Evolutionary conservation across 2,113 vertebrate genomes (phyloP), one percentile per base, ranked within the genome.

Genomic region (Illadopsis cleaveri): DNA sequence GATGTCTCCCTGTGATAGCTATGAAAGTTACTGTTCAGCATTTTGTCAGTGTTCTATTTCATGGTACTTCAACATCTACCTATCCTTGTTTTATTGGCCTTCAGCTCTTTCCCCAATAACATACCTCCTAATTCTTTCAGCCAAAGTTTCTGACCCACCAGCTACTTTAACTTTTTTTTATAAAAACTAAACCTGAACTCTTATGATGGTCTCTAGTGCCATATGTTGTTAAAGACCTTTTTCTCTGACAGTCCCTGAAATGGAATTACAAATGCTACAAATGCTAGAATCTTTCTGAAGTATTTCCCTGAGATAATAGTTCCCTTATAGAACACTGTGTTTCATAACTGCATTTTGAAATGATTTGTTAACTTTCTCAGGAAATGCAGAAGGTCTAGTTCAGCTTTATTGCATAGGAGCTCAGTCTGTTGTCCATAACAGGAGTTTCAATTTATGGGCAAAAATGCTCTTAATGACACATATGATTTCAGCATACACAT

Each of bases 401-500:
- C 24, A 86, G 80, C 86, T 96, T 95, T 96, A 97, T 75, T 86
- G 83, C 65, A 90, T 83, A 71, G 86, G 87, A 93, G 69, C 38
- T 89, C 88, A 71, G 80, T 25, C 88, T 95, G 79, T 69, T 95
- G 89, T 93, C 92, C 69, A 80, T 96, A 96, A 87, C 64, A 96
- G 75, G 82, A 95, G 72, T 90, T 95, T 72, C 35, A 30, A 85
- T 95, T 97, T 96, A 97, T 82, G 84, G 86, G 94, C 61, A 96
- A 96, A 97, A 96, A 92, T 91, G 72, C 76, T 96, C 89, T 96
- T 97, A 97, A 97, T 96, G 96, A 97, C 91, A 97, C 92, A 82
- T 91, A 90, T 7, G 51, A 96, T 97, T 97, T 97, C 96, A 97
- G 89, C 94, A 81, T 93, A 89, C 62, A 95, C 96, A 96, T 97